Base-by-base conservation (phyloP, 1,140 invertebrate species). In the Zaprionus africanus region DNA sequence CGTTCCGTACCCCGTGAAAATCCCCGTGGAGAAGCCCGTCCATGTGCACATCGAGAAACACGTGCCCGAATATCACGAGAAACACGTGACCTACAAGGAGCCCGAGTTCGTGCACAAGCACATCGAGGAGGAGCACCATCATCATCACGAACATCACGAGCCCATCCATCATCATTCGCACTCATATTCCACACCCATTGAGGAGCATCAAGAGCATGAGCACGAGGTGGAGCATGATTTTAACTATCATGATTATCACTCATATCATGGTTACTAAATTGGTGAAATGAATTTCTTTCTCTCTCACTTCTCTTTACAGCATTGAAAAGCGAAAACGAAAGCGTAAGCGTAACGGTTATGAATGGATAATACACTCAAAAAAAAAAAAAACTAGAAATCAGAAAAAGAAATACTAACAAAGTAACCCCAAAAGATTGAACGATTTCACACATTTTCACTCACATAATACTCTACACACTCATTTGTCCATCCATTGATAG, bases 1-100 rank as follows among this genome's bases (percentile, higher is more conserved):
- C 46, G 93, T 94, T 38, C 94, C 94, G 24, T 94, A 94, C 78
- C 92, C 93, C 43, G 94, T 95, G 19, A 94, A 95, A 78, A 93
- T 94, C 15, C 93, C 94, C 4, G 93, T 94, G 12, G 94, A 94
- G 59, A 93, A 93, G 68, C 93, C 90, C 41, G 92, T 93, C 34
- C 93, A 94, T 11, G 91, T 93, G 3, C 74, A 93, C 4, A 94
- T 95, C 7, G 91, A 92, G 62, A 91, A 92, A 71, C 91, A 92
- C 61, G 91, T 92, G 67, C 91, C 91, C 6, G 91, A 92, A 54
- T 76, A 78, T 51, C 91, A 92, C 58, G 91, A 92, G 79, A 92
- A 92, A 74, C 91, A 92, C 38, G 63, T 92, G 57, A 81, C 64
- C 69, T 92, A 92, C 86, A 92, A 92, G 69, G 83, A 92, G 77